A percentile compares a stretch with the other conserved stretches of the same genome.
These are phyloP conservation scores for Graptemys geographica DNA, from an alignment of 2,797 vertebrate genomes.

Conservation along the genomic window DNA sequence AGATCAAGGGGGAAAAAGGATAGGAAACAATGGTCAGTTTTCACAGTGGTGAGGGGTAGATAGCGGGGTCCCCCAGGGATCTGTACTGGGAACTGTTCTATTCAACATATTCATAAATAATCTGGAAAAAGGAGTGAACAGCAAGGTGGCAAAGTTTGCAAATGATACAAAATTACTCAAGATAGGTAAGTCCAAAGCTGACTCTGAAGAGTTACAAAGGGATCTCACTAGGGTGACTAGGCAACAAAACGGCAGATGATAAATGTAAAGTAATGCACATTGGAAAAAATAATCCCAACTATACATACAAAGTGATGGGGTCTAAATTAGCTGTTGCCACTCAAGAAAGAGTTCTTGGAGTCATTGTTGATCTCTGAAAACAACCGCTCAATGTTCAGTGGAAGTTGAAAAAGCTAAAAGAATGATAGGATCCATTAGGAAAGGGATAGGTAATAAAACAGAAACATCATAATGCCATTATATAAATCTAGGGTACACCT, in stretches of 20 bases:
- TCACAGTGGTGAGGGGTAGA: neutral
- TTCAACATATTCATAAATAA: neutral
- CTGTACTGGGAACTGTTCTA: neutral
- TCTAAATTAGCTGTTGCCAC: neutral
- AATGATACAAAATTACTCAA: neutral
- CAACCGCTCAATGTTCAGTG: neutral
- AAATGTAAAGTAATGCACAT: neutral
- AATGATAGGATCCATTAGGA: neutral
- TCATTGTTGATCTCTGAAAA: neutral
- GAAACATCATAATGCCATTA: neutral
- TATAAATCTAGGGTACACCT: neutral
- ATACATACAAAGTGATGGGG: neutral
- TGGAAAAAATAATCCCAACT: neutral
- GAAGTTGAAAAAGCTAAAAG: neutral
- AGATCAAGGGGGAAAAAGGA: neutral
- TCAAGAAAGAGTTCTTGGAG: too few species aligned
- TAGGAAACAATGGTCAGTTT: neutral
- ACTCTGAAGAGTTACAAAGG: neutral
- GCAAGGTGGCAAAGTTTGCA: neutral
- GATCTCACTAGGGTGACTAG: neutral
- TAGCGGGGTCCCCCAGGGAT: neutral
- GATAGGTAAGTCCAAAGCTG: neutral
- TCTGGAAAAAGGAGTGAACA: neutral
- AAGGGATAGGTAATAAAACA: neutral
- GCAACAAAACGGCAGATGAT: neutral